Evolutionary conservation across 1,140 invertebrate species (phyloP).

Genomic region (Scylla paramamosain): DNA sequence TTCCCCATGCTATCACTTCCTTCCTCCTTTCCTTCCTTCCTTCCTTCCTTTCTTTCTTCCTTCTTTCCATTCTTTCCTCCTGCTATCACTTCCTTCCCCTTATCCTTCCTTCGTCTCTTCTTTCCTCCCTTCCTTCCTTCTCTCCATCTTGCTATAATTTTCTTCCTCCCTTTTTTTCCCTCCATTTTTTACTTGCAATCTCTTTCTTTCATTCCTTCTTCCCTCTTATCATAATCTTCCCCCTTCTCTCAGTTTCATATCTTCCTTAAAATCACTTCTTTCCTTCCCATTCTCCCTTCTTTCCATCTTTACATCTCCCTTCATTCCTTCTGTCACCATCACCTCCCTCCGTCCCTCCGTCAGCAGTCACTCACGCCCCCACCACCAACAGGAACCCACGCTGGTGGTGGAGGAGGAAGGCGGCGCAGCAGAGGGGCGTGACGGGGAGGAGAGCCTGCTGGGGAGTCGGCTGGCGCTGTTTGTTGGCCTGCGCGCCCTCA

Average conservation of each 20-base stretch:
- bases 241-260: background rate
- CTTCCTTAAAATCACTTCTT: too few relatives aligned
- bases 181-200: background rate
- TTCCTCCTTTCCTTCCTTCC: too few relatives aligned
- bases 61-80: too few relatives aligned
- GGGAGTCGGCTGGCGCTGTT: slow-evolving; percentile 40
- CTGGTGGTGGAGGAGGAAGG: background rate
- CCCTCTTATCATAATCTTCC: background rate
- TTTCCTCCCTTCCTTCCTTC: background rate
- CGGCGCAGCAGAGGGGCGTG: background rate
- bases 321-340: background rate
- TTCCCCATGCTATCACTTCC: too few relatives aligned
- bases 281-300: too few relatives aligned
- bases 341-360: background rate
- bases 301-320: background rate
- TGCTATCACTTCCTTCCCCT: too few relatives aligned
- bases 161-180: too few relatives aligned
- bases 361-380: background rate
- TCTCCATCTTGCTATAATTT: too few relatives aligned
- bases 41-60: too few relatives aligned
- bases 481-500: slow-evolving; percentile 37
- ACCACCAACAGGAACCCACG: background rate
- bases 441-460: slow-evolving; percentile 23
- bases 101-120: background rate
- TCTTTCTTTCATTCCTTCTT: background rate